A percentile compares a stretch with the other conserved stretches of the same genome.
phyloP scores from a whole-genome alignment of 64 coral and sea anemone genomes.

The Dendrophyllia cribrosa region DNA sequence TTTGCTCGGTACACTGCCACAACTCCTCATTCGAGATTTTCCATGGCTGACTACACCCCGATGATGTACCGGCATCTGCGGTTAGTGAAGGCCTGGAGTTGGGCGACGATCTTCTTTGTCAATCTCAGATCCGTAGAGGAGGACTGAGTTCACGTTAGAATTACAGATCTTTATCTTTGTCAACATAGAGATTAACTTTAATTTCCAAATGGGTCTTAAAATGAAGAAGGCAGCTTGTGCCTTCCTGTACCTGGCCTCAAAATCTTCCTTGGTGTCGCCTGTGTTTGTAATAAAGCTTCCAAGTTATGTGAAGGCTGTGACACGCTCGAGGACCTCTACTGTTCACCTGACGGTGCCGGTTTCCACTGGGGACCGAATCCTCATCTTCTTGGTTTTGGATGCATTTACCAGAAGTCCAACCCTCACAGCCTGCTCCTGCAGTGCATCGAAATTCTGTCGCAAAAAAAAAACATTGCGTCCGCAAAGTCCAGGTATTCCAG shows the following conservation, averaged over 20 bases:
- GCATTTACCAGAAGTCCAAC: neutral
- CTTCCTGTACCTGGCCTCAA: conserved; percentile 27
- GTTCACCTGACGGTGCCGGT: neutral
- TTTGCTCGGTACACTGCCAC: neutral
- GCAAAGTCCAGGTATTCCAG: conserved; percentile 17
- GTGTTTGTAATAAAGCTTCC: neutral
- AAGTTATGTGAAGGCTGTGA: conserved; percentile 17
- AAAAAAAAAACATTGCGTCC: neutral
- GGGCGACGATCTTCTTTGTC: neutral
- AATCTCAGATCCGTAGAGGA: neutral
- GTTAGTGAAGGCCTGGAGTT: neutral
- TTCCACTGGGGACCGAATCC: neutral
- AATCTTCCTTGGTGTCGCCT: conserved; percentile 16
- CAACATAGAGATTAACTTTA: conserved; percentile 24
- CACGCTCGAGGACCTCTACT: neutral
- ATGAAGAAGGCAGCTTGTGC: conserved; percentile 11
- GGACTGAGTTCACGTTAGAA: conserved; percentile 41
- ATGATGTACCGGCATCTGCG: neutral
- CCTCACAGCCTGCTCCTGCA: conserved; percentile 15
- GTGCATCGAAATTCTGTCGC: conserved; percentile 26
- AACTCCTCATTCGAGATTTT: neutral
- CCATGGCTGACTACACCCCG: neutral
- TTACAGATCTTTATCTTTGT: conserved; percentile 42
- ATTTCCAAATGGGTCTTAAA: neutral
- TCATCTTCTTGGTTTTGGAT: conserved; percentile 14